phyloP scores from a whole-genome alignment of 2,113 vertebrate genomes.

The Cyrtonyx montezumae region DNA sequence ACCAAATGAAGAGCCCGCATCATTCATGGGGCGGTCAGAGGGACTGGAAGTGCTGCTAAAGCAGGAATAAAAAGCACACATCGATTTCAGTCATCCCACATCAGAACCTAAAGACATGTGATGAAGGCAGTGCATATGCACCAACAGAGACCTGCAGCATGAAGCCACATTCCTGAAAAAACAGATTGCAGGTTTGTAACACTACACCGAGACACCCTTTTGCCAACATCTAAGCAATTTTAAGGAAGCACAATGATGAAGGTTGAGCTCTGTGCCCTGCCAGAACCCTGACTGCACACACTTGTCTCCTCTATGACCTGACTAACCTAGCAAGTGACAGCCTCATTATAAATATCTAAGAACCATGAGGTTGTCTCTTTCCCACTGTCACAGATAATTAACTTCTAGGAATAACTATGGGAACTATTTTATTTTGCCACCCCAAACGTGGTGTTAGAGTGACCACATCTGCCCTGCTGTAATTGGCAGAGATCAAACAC shows the following conservation, averaged over 20 bases:
- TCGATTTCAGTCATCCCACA: background rate
- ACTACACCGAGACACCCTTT: background rate
- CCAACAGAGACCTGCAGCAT: background rate
- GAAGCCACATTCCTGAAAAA: background rate
- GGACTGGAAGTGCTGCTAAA: background rate
- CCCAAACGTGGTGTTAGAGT: constrained; percentile 12
- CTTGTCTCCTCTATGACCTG: constrained; percentile 54
- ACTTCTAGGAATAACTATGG: constrained; percentile 73
- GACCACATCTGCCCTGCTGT: background rate
- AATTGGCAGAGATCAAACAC: constrained; percentile 19
- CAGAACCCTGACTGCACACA: constrained; percentile 67
- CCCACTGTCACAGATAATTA: constrained; percentile 78
- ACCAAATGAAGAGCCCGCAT: background rate
- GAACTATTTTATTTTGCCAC: constrained; percentile 59
- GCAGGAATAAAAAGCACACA: background rate
- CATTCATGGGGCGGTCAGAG: background rate
- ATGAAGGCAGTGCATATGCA: background rate
- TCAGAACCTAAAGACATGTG: background rate
- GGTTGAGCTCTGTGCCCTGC: background rate
- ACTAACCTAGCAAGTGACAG: constrained; percentile 68
- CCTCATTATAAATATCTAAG: constrained; percentile 71
- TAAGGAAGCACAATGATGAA: background rate
- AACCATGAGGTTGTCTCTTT: constrained; percentile 74
- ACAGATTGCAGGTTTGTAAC: background rate
- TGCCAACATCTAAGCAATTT: background rate